Percentiles rank a stretch among this genome's conserved stretches.
These are phyloP conservation scores for Andrena bicolor DNA, from an alignment of 2,888 invertebrate species.

Conservation along the genomic window DNA sequence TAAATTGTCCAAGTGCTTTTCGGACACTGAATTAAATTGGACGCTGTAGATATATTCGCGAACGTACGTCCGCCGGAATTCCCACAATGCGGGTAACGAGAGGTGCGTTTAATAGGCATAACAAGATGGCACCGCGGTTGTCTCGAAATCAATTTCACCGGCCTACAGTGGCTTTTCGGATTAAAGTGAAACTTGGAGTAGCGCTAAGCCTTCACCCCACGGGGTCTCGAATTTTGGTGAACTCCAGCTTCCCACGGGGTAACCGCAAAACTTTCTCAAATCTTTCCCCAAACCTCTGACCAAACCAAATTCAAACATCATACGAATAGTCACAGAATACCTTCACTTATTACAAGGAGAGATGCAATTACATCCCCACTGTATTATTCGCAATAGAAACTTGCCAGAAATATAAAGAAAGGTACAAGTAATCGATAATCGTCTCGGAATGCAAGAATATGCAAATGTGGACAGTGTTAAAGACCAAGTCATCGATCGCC, in stretches of 20 bases:
- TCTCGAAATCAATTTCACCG: constrained; percentile 82
- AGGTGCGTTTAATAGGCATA: constrained; percentile 37
- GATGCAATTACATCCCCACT: too few relatives aligned
- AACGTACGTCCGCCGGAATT: too few relatives aligned
- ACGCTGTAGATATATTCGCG: too few relatives aligned
- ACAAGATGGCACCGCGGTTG: constrained; percentile 43
- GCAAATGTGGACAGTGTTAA: not conserved
- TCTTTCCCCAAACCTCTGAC: constrained; percentile 41
- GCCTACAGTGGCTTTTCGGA: constrained; percentile 84
- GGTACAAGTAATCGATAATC: not conserved
- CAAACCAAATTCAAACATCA: constrained; percentile 46
- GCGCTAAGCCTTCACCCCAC: constrained; percentile 77
- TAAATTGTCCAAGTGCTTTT: too few relatives aligned
- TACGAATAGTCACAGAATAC: not conserved
- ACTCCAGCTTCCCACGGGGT: constrained; percentile 59
- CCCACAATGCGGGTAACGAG: not conserved
- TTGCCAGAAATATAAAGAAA: too few relatives aligned
- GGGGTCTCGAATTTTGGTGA: constrained; percentile 79
- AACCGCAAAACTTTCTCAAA: constrained; percentile 70
- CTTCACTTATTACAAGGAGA: too few relatives aligned
- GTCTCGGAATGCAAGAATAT: not conserved
- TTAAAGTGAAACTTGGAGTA: constrained; percentile 84
- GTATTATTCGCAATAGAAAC: not conserved
- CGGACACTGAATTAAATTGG: too few relatives aligned
- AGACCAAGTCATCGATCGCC: not conserved